Percentiles rank a stretch among this genome's conserved stretches.
These are phyloP conservation scores for Buphagus erythrorhynchus DNA, from an alignment of 2,797 vertebrate genomes.

Conservation along the genomic window DNA sequence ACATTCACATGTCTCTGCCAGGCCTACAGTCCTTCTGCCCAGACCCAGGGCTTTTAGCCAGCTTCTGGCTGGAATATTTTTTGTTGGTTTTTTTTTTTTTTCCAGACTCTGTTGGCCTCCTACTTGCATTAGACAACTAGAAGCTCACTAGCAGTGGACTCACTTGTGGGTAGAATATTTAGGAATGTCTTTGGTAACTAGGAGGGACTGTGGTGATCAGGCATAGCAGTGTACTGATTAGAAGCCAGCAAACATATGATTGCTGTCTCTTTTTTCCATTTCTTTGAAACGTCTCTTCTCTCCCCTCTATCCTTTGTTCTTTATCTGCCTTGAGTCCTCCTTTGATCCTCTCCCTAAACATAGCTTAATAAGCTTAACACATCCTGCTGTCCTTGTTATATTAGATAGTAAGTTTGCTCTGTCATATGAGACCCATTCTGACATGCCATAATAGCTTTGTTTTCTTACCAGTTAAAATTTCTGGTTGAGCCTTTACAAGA, in stretches of 20 bases:
- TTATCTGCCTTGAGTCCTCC: background rate
- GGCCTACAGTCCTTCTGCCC: background rate
- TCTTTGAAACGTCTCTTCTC: background rate
- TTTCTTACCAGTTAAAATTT: background rate
- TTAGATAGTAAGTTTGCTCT: background rate
- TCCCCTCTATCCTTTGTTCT: rapidly evolving
- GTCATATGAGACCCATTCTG: background rate
- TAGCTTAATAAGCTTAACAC: background rate
- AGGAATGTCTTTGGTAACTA: background rate
- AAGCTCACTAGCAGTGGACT: background rate
- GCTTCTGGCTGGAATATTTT: background rate
- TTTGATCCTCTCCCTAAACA: background rate
- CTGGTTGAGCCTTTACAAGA: background rate
- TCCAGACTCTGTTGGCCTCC: background rate
- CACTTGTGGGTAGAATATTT: background rate
- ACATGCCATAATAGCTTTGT: background rate
- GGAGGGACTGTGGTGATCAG: background rate
- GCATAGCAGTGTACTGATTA: background rate
- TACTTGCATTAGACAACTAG: background rate
- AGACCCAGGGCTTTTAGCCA: background rate
- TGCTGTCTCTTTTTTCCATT: too few relatives aligned
- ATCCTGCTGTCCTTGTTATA: background rate
- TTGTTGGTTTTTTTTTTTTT: rapidly evolving
- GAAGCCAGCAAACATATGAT: background rate
- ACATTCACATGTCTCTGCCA: background rate